Percentiles rank a stretch among this genome's conserved stretches.
These are phyloP conservation scores for Neosilurus mollespiculum DNA, from an alignment of 2,797 vertebrate species.

Conservation along the genomic window DNA sequence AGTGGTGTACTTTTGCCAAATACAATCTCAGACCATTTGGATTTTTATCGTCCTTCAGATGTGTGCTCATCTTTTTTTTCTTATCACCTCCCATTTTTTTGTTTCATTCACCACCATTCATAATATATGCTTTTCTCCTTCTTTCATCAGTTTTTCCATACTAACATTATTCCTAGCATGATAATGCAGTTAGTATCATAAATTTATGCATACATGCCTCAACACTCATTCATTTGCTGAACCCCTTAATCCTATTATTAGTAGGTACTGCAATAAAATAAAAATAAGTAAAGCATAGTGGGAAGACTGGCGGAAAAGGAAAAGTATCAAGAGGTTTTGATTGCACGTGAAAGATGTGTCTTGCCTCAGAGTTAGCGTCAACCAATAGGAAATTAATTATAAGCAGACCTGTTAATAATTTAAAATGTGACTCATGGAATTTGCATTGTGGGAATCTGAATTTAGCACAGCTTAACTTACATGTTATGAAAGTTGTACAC, in stretches of 20 bases:
- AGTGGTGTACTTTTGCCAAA: not conserved
- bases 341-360: too few relatives aligned
- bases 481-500: too few relatives aligned
- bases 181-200: not conserved
- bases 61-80: not conserved
- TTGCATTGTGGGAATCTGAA: not conserved
- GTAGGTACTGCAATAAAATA: too few relatives aligned
- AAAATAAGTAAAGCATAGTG: too few relatives aligned
- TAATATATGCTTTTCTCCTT: not conserved
- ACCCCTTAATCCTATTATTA: too few relatives aligned
- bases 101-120: not conserved
- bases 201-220: not conserved
- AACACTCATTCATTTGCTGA: not conserved
- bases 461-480: too few relatives aligned
- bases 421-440: not conserved
- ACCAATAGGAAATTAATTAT: too few relatives aligned
- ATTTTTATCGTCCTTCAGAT: not conserved
- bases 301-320: too few relatives aligned
- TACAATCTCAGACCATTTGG: not conserved
- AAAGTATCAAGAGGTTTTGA: too few relatives aligned
- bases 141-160: not conserved
- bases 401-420: too few relatives aligned
- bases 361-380: too few relatives aligned
- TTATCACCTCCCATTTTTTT: not conserved
- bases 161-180: not conserved